Base-by-base conservation (phyloP, 2,888 invertebrate species). In the Sarcophaga variegata region DNA sequence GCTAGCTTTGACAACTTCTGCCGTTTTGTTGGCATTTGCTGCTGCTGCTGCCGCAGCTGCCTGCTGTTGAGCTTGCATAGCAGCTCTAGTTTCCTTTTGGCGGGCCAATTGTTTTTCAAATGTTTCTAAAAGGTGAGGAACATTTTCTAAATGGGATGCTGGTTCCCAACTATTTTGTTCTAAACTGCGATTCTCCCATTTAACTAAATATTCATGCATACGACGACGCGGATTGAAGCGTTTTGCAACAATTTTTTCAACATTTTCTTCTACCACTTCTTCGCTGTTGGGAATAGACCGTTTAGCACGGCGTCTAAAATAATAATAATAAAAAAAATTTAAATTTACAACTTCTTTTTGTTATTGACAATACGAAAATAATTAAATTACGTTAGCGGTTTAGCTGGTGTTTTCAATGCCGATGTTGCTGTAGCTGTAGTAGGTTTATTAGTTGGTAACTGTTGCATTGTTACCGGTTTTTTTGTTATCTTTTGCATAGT, bases 91-190 rank as follows among this genome's bases (percentile, higher is more conserved):
- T 88, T 96, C 96, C 91, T 97, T 97, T 91, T 96, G 96, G 4
- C 96, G 95, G 1, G 96, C 96, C 71, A 97, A 94, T 90, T 96
- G 96, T 89, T 96, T 96, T 92, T 97, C 97, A 90, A 97, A 97
- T 69, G 96, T 96, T 86, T 97, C 97, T 77, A 97, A 93, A 82
- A 97, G 94, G 90, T 95, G 95, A 91, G 96, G 96, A 90, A 97
- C 97, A 2, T 96, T 95, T 85, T 96, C 95, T 91, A 97, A 95
- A 91, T 97, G 96, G 79, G 96, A 95, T 45, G 96, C 95, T 0
- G 97, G 96, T 92, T 97, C 97, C 97, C 97, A 97, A 6, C 97
- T 97, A 91, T 97, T 97, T 89, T 96, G 95, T 86, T 97, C 96
- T 95, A 96, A 96, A 37, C 96, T 94, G 90, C 96, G 96, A 71